phyloP scores from a whole-genome alignment of 1,140 invertebrate species.

The Drosophila ohnishii region DNA sequence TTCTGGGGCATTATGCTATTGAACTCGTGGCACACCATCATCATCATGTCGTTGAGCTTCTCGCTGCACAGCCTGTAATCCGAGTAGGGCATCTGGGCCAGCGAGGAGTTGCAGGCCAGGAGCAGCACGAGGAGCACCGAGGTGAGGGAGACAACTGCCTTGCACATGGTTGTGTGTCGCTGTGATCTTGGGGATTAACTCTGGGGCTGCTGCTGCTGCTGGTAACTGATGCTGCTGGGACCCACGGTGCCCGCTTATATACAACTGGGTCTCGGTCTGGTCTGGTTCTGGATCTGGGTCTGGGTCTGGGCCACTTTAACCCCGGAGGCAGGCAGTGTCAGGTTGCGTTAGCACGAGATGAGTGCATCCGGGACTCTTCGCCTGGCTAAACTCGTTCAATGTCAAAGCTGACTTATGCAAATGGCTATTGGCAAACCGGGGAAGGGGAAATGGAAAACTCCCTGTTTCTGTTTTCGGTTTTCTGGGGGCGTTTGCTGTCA shows the following conservation, averaged over 20 bases:
- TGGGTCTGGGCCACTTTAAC: constrained; percentile 27
- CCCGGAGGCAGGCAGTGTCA: constrained; percentile 46
- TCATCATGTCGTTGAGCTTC: constrained; percentile 47
- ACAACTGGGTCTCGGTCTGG: constrained; percentile 13
- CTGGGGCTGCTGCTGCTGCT: constrained; percentile 5
- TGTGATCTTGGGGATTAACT: constrained; percentile 27
- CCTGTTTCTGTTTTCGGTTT: not conserved
- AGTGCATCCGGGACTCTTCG: constrained; percentile 58
- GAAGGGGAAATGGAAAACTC: no score
- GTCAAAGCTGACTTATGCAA: constrained; percentile 79
- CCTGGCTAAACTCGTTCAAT: constrained; percentile 75
- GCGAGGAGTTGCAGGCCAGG: constrained; percentile 16
- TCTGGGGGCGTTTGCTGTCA: constrained; percentile 46
- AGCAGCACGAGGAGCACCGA: constrained; percentile 9
- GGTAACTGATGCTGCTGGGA: constrained; percentile 55
- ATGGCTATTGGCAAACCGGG: constrained; percentile 29
- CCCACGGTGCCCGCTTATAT: constrained; percentile 57
- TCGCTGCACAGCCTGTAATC: constrained; percentile 46
- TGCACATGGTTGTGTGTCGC: constrained; percentile 15
- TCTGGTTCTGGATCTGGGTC: constrained; percentile 9
- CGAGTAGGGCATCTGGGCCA: constrained; percentile 1
- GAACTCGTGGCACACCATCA: constrained; percentile 36
- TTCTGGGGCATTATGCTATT: constrained; percentile 47
- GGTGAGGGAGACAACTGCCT: constrained; percentile 6
- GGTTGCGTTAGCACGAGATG: constrained; percentile 67